Evolutionary conservation across 2,113 vertebrate genomes (phyloP), one percentile per base, ranked within the genome.

Genomic region (Genyomyrus donnyi): DNA sequence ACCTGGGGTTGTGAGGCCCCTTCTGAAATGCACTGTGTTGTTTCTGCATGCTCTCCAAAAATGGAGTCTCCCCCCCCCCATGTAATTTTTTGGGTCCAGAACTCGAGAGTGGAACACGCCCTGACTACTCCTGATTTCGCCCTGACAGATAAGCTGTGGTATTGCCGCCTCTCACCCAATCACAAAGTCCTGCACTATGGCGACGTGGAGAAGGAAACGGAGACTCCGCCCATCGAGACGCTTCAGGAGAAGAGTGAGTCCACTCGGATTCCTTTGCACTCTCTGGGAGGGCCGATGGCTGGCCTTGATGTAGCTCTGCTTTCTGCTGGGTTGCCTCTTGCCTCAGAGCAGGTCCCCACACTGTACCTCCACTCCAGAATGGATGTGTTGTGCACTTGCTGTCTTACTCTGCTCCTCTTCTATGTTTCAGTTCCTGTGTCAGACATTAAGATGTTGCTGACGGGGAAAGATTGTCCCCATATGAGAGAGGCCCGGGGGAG

Each of bases 111-210:
- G n/a, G 27, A 88, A 13, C 46, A n/a, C 5, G 50, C 31, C 19
- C 21, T 70, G 21, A 74, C 62, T 42, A 27, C 42, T 35, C 83
- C n/a, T 45, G 80, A 1, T 8, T 88, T 91, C 87, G 31, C 74
- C 89, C 50, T 87, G 90, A 52, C 92, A 99, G 98, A 99, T 93
- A 99, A 99, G 91, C 94, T 98, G 90, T 99, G 98, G 98, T 99
- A 97, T 95, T 99, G 98, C 90, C 97, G 98, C 74, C 93, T 99
- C 90, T 98, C 98, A 0, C 98, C 97, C 74, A 99, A 99, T 94
- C 97, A 98, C 95, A 99, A 99, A 93, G 96, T 99, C 91, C 96
- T 99, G 90, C 98, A 99, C 94, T 99, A 98, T 0, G 98, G 98
- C 7, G 98, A 99, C 0, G 94, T 98, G 91, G 98, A 98, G 21